Base-by-base conservation (phyloP, 2,888 invertebrate genomes). In the Thera obeliscata region DNA sequence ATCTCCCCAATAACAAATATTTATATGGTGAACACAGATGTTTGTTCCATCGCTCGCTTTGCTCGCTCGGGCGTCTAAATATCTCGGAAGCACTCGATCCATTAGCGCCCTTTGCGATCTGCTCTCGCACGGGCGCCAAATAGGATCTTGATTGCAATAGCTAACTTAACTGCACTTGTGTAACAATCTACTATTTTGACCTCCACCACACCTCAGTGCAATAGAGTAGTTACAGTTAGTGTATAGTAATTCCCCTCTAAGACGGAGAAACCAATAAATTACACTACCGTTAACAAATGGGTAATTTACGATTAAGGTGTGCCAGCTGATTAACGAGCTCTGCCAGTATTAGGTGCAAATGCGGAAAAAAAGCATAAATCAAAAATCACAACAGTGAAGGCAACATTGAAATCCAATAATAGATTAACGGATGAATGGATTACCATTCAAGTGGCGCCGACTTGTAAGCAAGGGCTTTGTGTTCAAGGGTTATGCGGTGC, bases 291-390 rank as follows among this genome's bases (percentile, higher is more conserved):
- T 33, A 59, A 43, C 59, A 55, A 35, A 46, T 33, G 41, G 41
- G 41, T 59, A 50, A 59, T 56, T 60, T 46, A 60, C 43, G 63
- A 58, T 58, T 3, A 38, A 59, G 56, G 63, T 52, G 60, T 43
- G 63, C 56, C 59, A 12, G 50, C 12, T 48, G 54, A 59, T 7
- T 59, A 66, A 66, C 12, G 46, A 58, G 11, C 43, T 2, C 22
- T 6, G 38, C 55, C 54, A 58, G 62, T 62, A 46, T 62, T 59
- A 38, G 55, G 46, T 52, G 61, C 48, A 43, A 60, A 66, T 56
- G 69, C 66, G 69, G 69, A 57, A 66, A 57, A 66, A 64, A 65
- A 43, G 55, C 52, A 56, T 69, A 60, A 69, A 69, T 69, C 56
- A 60, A 60, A 69, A 38, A 55, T 33, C 46, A 65, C 56, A 41